Conservation (phyloP, 2,888 invertebrate species). For the Deroplatys truncata region DNA sequence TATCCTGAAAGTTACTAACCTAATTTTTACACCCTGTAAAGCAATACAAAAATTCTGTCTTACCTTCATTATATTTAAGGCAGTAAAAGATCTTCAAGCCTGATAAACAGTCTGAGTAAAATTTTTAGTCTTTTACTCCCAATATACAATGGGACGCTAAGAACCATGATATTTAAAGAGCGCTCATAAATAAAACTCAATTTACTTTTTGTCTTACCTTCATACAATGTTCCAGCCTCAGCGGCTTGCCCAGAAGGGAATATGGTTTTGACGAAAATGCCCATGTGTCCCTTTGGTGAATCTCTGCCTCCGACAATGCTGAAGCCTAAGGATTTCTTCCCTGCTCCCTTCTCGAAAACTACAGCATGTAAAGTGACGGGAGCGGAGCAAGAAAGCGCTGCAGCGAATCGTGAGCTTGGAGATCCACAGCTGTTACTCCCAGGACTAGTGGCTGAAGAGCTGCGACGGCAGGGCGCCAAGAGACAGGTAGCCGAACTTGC, state of each 20-base stretch:
- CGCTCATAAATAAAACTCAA: no score
- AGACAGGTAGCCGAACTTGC: neutral
- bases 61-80: no score
- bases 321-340: conserved; percentile 57
- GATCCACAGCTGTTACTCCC: neutral
- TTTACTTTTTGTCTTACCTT: conserved; percentile 48
- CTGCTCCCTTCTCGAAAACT: conserved; percentile 51
- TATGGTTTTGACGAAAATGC: conserved; percentile 59
- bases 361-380: conserved; percentile 31
- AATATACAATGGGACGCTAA: no score
- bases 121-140: no score
- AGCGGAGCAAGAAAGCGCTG: neutral
- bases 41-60: no score
- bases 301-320: conserved; percentile 61
- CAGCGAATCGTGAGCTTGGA: neutral
- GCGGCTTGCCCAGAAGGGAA: conserved; percentile 57
- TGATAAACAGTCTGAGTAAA: no score
- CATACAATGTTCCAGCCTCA: conserved; percentile 52
- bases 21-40: no score
- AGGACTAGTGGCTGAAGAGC: neutral
- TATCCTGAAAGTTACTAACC: no score
- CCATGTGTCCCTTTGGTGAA: conserved; percentile 56
- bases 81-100: no score
- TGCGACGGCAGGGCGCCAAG: neutral
- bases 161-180: no score